Base-by-base conservation (phyloP, 1,140 invertebrate species). In the Sweltsa coloradensis region DNA sequence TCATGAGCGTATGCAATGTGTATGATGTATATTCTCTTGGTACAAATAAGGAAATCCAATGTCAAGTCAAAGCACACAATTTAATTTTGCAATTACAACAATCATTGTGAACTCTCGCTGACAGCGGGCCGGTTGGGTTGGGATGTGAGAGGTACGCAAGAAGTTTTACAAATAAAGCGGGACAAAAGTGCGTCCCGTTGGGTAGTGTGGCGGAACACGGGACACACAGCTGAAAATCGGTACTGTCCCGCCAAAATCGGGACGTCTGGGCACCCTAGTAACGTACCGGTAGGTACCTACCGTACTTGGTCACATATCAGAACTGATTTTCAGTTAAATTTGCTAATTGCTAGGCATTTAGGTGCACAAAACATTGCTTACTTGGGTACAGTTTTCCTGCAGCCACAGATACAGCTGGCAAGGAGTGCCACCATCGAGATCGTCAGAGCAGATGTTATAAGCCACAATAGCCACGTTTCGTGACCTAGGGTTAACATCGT, bases 331-430 rank as follows among this genome's bases (percentile, higher is more conserved):
- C n/a, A n/a, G 3, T 39, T 14, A 31, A 21, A 29, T 29, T 3
- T 16, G 19, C 6, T 31, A n/a, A 9, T 3, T 3, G 6, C 9
- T 34, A 21, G 18, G 5, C 14, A 27, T 16, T n/a, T 42, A 45
- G 21, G 5, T 22, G 11, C 5, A 3, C 9, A 14, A 42, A 19
- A 13, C 22, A 9, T 6, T 18, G 23, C 58, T 55, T 51, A 60
- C 58, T 58, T 60, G 7, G 57, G 57, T 19, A 53, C 45, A 39
- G 48, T 57, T 34, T 58, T 60, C 18, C 56, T 47, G 41, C 58
- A 60, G n/a, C 57, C 57, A 39, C 58, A 60, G 18, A 60, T 47
- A 45, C 57, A 60, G 27, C 49, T 51, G 13, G 55, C 34, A 23
- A 57, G 19, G 9, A 45, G 44, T 41, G 37, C 27, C 11, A 41